Evolutionary conservation across 2,888 invertebrate species (phyloP).

Genomic region (Cheilosia variabilis): DNA sequence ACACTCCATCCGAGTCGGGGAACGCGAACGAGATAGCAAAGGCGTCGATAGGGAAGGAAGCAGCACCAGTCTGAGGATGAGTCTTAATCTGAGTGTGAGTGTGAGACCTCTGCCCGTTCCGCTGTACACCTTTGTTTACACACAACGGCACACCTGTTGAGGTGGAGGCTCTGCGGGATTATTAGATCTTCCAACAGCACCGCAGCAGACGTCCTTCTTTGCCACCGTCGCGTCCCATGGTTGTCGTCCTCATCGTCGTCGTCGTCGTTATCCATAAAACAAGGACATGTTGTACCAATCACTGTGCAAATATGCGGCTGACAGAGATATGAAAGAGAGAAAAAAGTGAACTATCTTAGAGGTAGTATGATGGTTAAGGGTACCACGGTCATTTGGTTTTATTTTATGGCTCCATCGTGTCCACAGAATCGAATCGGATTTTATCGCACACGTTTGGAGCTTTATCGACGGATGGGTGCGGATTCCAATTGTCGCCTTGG

Average conservation of each 20-base stretch:
- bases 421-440: slow-evolving; percentile 70
- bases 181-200: slow-evolving; percentile 64
- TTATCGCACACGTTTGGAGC: slow-evolving; percentile 62
- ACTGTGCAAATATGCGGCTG: slow-evolving; percentile 67
- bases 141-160: slow-evolving; percentile 69
- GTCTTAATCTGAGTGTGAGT: slow-evolving; percentile 5
- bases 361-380: slow-evolving; percentile 2
- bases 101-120: background rate
- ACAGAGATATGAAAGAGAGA: slow-evolving; percentile 42
- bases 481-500: slow-evolving; percentile 63
- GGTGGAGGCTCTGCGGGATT: slow-evolving; percentile 52
- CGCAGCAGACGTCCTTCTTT: slow-evolving; percentile 30
- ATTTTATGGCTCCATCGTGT: slow-evolving; percentile 65
- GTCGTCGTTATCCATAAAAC: slow-evolving; percentile 36
- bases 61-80: slow-evolving; percentile 24
- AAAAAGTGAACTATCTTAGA: slow-evolving; percentile 21
- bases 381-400: slow-evolving; percentile 63
- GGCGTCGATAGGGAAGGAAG: slow-evolving; percentile 41
- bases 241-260: background rate
- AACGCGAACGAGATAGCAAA: slow-evolving; percentile 47
- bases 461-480: slow-evolving; percentile 58
- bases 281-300: slow-evolving; percentile 71
- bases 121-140: slow-evolving; percentile 41
- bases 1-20: slow-evolving; percentile 40
- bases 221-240: slow-evolving; percentile 3